Conservation (phyloP, 2,888 invertebrate genomes). For the Therioaphis trifolii region DNA sequence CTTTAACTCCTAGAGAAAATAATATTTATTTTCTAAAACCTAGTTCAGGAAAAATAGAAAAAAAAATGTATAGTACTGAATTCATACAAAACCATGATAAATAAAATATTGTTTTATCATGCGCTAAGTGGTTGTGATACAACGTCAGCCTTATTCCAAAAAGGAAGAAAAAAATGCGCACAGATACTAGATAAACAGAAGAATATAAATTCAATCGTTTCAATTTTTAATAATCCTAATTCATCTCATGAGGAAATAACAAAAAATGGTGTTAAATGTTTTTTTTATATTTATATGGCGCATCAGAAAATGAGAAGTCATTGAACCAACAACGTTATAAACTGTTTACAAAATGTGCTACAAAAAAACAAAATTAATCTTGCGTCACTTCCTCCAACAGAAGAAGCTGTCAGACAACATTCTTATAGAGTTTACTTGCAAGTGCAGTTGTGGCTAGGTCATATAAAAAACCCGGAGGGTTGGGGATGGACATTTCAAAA, state of each 20-base stretch:
- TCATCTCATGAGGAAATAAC: slow-evolving; percentile 19
- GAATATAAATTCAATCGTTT: slow-evolving; percentile 27
- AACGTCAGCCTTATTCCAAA: slow-evolving; percentile 36
- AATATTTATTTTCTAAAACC: slow-evolving; percentile 24
- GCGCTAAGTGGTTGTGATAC: slow-evolving; percentile 50
- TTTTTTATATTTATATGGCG: too few species aligned
- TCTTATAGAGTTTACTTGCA: slow-evolving; percentile 57
- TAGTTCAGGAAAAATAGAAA: neutral
- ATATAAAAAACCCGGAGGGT: neutral
- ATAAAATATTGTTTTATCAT: slow-evolving; percentile 28
- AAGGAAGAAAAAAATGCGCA: slow-evolving; percentile 10
- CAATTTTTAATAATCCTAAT: slow-evolving; percentile 34
- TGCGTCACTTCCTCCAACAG: too few species aligned
- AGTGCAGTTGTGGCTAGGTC: slow-evolving; percentile 50
- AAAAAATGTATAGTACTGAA: slow-evolving; percentile 18
- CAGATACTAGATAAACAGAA: slow-evolving; percentile 9
- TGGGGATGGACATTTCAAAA: slow-evolving; percentile 36
- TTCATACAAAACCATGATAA: neutral
- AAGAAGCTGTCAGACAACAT: slow-evolving; percentile 47
- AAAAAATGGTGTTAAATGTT: slow-evolving; percentile 1
- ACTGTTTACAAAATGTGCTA: too few species aligned
- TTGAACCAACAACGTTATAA: too few species aligned
- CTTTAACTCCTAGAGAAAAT: neutral
- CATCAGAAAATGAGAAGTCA: too few species aligned
- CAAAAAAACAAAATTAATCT: too few species aligned